Percentiles rank a stretch among this genome's conserved stretches.
Evolutionary conservation across 2,888 invertebrate species (phyloP).

Genomic region (Cantharis rustica): DNA sequence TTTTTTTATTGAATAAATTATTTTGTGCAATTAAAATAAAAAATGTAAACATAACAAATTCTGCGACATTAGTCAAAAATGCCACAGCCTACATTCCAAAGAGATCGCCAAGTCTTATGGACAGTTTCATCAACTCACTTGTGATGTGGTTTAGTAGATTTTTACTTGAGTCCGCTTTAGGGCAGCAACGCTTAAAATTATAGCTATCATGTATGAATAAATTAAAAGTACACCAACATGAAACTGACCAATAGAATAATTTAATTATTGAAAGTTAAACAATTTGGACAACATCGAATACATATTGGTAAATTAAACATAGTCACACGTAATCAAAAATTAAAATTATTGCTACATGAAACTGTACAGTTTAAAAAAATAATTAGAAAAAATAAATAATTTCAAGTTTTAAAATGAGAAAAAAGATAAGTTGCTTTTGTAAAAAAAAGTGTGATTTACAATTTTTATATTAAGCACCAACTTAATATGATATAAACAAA

Average conservation of each 20-base stretch:
- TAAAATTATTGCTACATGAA: neutral
- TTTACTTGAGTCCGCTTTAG: neutral
- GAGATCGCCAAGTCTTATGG: neutral
- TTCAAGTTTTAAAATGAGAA: neutral
- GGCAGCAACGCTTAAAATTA: neutral
- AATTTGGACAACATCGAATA: conserved; percentile 1
- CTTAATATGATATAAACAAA: conserved; percentile 5
- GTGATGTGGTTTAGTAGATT: neutral
- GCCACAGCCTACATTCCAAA: neutral
- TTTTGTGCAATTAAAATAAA: neutral
- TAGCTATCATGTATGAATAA: neutral
- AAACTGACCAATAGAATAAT: neutral
- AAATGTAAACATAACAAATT: neutral
- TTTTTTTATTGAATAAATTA: neutral
- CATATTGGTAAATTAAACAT: neutral
- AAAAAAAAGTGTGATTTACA: neutral
- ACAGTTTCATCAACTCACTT: neutral
- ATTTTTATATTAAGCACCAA: neutral
- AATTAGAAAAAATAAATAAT: neutral
- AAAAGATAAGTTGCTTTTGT: neutral
- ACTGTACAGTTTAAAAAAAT: neutral
- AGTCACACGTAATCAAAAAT: neutral
- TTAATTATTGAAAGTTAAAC: neutral
- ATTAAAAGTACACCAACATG: neutral
- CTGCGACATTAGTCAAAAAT: neutral